Evolutionary conservation across 2,113 vertebrate species (phyloP), one percentile per base, ranked within the genome.

Genomic region (Osmerus eperlanus): DNA sequence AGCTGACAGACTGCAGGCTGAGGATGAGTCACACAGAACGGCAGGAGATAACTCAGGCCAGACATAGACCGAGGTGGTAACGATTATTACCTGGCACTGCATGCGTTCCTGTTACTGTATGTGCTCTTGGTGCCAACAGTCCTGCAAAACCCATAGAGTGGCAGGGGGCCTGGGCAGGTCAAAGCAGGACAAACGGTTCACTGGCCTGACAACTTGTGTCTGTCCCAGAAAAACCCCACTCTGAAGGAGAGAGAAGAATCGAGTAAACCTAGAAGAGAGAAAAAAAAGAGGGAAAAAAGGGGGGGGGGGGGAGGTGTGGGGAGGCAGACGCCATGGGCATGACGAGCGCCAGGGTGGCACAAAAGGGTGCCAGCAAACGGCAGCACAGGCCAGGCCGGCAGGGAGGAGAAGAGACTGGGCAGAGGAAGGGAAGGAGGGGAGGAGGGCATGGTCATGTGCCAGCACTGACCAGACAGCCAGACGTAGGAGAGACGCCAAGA

Each of bases 321-420:
- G 63, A 76, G 74, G 68, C 74, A 64, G 60, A 58, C 68, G 74
- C 79, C 74, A 74, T 71, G 71, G 78, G 58, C 54, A 81, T 81
- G 79, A 81, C 75, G 74, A 65, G 80, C 71, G 74, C 78, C 73
- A 73, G 16, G 59, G 71, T 73, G 78, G 72, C 78, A 71, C 21
- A 79, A 78, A 64, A 56, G 61, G 68, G 66, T 72, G 81, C 78
- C 83, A 85, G 68, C 60, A 62, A 72, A 67, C 76, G 80, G 72
- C 70, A 84, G 28, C 72, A 67, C 62, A 76, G 74, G 72, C 79
- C 70, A 56, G 60, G 67, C 69, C 60, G 72, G 70, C 61, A 66
- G 55, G 63, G 56, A 65, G 67, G n/a, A 60, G 71, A 53, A 59
- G 56, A 59, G 18, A 59, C 21, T 64, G 62, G 25, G 29, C 62